Percentiles rank a stretch among this genome's conserved stretches.
Conservation (phyloP, 1,140 invertebrate genomes). For the Dolichoris vasculosae region DNA sequence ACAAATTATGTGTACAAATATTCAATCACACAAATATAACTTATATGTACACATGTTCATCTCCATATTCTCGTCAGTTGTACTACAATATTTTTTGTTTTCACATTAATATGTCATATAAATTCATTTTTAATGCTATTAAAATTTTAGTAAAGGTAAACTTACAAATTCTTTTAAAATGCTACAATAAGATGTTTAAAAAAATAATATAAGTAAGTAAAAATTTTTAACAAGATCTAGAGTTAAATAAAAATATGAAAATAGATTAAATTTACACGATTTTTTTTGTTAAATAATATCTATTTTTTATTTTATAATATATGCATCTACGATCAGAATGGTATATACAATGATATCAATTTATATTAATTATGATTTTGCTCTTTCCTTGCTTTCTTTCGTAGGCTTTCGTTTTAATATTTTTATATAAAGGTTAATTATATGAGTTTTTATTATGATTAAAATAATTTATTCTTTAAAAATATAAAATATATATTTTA, state of each 20-base stretch:
- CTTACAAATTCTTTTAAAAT: constrained; percentile 26
- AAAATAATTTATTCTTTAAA: too few species aligned
- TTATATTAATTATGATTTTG: not conserved
- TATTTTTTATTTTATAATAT: constrained; percentile 41
- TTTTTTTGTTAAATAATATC: constrained; percentile 55
- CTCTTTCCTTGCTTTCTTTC: constrained; percentile 43
- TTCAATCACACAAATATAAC: constrained; percentile 45
- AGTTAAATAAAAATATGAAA: constrained; percentile 59
- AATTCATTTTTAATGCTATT: not conserved
- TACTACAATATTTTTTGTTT: constrained; percentile 24
- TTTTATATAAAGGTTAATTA: too few species aligned
- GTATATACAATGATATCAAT: constrained; percentile 61
- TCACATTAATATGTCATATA: constrained; percentile 50
- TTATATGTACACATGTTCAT: constrained; percentile 54
- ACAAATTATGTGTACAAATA: not conserved
- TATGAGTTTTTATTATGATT: too few species aligned
- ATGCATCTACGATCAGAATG: constrained; percentile 53
- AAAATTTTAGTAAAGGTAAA: constrained; percentile 47
- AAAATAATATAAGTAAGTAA: not conserved
- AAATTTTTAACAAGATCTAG: constrained; percentile 19
- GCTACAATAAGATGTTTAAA: not conserved
- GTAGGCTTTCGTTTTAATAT: not conserved
- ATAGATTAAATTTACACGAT: constrained; percentile 62
- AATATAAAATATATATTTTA: too few species aligned
- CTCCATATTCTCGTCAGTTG: not conserved